Evolutionary conservation across 2,888 invertebrate species (phyloP), one percentile per base, ranked within the genome.

Genomic region (Notocelia uddmanniana): DNA sequence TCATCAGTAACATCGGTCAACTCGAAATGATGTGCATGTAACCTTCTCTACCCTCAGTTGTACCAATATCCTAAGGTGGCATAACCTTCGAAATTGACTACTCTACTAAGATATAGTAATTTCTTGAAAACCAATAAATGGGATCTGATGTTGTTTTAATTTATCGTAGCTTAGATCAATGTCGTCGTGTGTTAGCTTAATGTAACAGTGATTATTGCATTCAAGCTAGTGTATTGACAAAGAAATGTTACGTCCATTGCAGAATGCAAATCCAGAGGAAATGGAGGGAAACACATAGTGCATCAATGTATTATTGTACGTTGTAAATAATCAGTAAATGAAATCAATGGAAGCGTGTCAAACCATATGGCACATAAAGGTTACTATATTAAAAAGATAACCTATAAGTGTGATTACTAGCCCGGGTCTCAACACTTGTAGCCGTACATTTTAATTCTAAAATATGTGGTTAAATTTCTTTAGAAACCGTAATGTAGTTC

Each of bases 211-310:
- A 68, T 80, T 76, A 77, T 75, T 76, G 78, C 78, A 58, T 81
- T 80, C 75, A 79, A 77, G 77, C 50, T 77, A 75, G 69, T 78
- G 76, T 89, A 91, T 85, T 92, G 84, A 91, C 85, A 83, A 81
- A 83, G 78, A 31, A 66, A 78, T 85, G 88, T 91, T 90, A 89
- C 91, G 84, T 93, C 91, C 92, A 86, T 93, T 93, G 90, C 93
- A 93, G 93, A 93, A 88, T 81, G 88, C 91, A 85, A 87, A 87
- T 82, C 85, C 85, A 83, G 91, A 89, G 84, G 92, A 91, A 88
- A 85, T 81, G 89, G 93, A 90, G 81, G 89, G 83, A 86, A 89
- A 89, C 88, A 89, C 89, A 86, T 93, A 93, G 84, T 88, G 86
- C 85, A 80, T 75, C 87, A 86, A 84, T 85, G 78, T 79, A 83